Base-by-base conservation (phyloP, 2,888 invertebrate species). In the Dione juno region DNA sequence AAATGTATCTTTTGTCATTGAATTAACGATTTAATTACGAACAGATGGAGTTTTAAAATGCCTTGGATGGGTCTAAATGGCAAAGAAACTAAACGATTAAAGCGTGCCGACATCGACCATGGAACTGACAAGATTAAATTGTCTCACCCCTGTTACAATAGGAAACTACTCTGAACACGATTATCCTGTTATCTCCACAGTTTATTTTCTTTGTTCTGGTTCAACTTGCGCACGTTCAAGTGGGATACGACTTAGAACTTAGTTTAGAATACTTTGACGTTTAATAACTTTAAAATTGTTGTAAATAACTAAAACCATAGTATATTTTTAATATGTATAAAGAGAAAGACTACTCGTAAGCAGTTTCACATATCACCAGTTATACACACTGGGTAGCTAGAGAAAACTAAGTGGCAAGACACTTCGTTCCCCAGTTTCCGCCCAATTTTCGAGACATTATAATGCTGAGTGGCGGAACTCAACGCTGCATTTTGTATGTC, bases 61-160 rank as follows among this genome's bases (percentile, higher is more conserved):
- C 53, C 53, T 54, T 63, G 21, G 21, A 61, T 14, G 43, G 40
- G 14, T 54, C 41, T 52, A 70, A 66, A 66, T 48, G 67, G 59
- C 43, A 53, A 53, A 66, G 66, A 66, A 83, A 84, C 78, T 81
- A 82, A 86, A 83, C 85, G 83, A 86, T 88, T 88, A 87, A 88
- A 86, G 84, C 78, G 76, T 77, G 80, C 82, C 78, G 78, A 76
- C 77, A 80, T 63, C 68, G 79, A 81, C 81, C 82, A 81, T 82
- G 86, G 81, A 85, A 82, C 83, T 84, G 84, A 82, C 87, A 82
- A 86, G 88, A 89, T 88, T 88, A 89, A 89, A 88, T 88, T 89
- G 89, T 88, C 86, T 84, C 84, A 82, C 84, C 84, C 81, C 80
- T 86, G 85, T 88, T 84, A 82, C 85, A 84, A 85, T 83, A 82